phyloP scores from a whole-genome alignment of 2,113 vertebrate genomes.

The Ariopsis seemanni region DNA sequence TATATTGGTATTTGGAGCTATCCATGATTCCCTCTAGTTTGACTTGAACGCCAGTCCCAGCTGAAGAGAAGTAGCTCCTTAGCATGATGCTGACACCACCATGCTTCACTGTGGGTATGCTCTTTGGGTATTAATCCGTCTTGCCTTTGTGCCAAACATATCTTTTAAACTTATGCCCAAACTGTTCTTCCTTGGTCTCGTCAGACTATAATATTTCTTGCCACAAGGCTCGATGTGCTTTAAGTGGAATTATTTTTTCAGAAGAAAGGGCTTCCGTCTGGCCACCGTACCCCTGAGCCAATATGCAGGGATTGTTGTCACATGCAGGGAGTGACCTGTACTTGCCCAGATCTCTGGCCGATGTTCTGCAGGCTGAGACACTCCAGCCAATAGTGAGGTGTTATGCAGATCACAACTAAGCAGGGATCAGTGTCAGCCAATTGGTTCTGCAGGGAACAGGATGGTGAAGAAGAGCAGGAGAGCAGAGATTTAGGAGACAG shows the following conservation, averaged over 20 bases:
- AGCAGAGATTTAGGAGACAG: constrained; percentile 37
- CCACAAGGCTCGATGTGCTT: background rate
- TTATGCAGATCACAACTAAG: constrained; percentile 13
- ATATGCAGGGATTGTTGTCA: background rate
- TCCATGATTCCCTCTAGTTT: too few relatives aligned
- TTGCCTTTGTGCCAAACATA: background rate
- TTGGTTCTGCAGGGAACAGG: background rate
- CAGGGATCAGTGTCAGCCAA: constrained; percentile 3
- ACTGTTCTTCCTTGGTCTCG: background rate
- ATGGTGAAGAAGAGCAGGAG: constrained; percentile 9
- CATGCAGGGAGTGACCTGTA: background rate
- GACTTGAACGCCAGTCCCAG: too few relatives aligned
- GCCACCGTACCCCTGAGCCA: background rate
- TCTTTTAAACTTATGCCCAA: background rate
- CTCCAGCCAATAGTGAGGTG: constrained; percentile 18
- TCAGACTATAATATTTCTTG: background rate
- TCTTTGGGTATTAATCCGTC: background rate
- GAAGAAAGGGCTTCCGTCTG: background rate
- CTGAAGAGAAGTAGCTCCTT: background rate
- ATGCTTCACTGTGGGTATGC: background rate
- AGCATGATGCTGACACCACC: background rate
- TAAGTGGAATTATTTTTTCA: too few relatives aligned
- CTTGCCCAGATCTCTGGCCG: background rate
- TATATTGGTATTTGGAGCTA: background rate
- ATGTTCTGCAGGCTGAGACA: background rate